These are phyloP conservation scores for Pelvicachromis taeniatus DNA, from an alignment of 2,113 vertebrate species.

Conservation along the genomic window DNA sequence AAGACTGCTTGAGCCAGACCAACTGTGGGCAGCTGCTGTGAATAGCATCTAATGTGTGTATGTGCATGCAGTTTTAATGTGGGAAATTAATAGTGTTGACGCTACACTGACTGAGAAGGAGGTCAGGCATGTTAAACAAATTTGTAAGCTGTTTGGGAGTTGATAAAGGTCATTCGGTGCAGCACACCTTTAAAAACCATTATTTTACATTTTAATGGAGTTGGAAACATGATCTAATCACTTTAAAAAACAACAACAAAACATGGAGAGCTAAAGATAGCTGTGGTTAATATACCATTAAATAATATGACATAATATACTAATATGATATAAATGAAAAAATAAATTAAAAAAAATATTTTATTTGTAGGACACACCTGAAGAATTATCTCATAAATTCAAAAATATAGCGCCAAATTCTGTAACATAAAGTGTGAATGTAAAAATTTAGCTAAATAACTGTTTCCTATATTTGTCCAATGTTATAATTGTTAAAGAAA, in stretches of 20 bases:
- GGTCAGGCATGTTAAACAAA: constrained; percentile 34
- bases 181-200: constrained; percentile 7
- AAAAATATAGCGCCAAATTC: not conserved
- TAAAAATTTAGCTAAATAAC: not conserved
- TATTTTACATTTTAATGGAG: not conserved
- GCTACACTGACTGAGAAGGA: constrained; percentile 32
- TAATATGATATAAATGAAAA: not conserved
- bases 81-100: not conserved
- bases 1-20: not conserved
- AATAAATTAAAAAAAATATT: accelerated
- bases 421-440: not conserved
- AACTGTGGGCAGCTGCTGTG: constrained; percentile 1
- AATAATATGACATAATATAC: not conserved
- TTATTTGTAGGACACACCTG: not conserved
- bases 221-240: not conserved
- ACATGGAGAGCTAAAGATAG: not conserved
- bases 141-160: not conserved
- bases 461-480: not conserved
- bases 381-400: not conserved
- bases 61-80: not conserved
- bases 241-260: not conserved
- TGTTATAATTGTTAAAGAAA: not conserved
- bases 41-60: not conserved
- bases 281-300: not conserved
- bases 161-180: constrained; percentile 47